These are phyloP conservation scores for Sycobia sp. DNA, from an alignment of 1,140 invertebrate species.

Conservation along the genomic window DNA sequence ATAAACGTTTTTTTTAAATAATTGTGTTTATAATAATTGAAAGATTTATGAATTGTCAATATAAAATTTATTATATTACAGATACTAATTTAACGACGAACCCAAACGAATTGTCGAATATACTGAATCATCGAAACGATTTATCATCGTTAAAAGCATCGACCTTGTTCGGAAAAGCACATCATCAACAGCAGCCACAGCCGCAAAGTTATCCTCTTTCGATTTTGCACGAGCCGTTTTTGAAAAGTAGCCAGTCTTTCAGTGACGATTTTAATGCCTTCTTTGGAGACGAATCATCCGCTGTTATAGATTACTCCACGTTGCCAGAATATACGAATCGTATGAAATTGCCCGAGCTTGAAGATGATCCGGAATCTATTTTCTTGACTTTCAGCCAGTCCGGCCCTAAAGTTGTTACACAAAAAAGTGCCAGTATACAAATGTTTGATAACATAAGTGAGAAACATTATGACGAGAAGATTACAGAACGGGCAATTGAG, in stretches of 20 bases:
- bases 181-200: slow-evolving; percentile 25
- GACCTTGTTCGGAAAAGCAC: slow-evolving; percentile 25
- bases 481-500: slow-evolving; percentile 8
- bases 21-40: no score
- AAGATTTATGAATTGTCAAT: no score
- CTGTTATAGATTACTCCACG: slow-evolving; percentile 36
- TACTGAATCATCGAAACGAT: slow-evolving; percentile 40
- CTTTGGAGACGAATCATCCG: slow-evolving; percentile 33
- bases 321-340: slow-evolving; percentile 42
- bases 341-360: slow-evolving; percentile 44
- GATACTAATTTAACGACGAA: background rate
- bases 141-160: slow-evolving; percentile 36
- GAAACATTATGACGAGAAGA: slow-evolving; percentile 7
- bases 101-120: slow-evolving; percentile 35
- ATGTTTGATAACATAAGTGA: slow-evolving; percentile 16
- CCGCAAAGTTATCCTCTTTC: slow-evolving; percentile 40
- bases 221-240: slow-evolving; percentile 42
- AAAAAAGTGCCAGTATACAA: slow-evolving; percentile 29
- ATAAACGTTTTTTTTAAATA: background rate
- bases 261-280: slow-evolving; percentile 44
- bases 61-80: slow-evolving; percentile 8
- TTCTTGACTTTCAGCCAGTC: slow-evolving; percentile 39
- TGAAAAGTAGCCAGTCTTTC: slow-evolving; percentile 41
- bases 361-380: slow-evolving; percentile 42
- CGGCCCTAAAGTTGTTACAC: slow-evolving; percentile 40